Percentiles rank a stretch among this genome's conserved stretches.
These are phyloP conservation scores for Malthinus seriepunctatus DNA, from an alignment of 2,888 invertebrate species.

Conservation along the genomic window DNA sequence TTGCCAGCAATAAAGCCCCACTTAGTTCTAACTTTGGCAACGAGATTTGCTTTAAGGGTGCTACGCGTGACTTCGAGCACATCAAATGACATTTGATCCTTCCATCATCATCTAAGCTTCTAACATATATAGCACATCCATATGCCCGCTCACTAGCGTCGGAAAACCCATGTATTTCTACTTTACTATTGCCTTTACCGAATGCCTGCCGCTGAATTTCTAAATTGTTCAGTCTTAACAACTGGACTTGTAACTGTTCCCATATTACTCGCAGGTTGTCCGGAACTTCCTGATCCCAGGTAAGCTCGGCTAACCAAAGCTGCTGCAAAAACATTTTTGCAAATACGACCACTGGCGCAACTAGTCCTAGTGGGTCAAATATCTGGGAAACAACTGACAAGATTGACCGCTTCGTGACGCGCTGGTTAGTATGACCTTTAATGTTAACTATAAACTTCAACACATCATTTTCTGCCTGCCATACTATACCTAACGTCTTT, in stretches of 20 bases:
- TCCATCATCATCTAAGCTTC: constrained; percentile 14
- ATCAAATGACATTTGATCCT: constrained; percentile 20
- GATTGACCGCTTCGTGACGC: too few relatives aligned
- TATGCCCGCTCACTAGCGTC: constrained; percentile 32
- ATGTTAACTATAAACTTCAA: not conserved
- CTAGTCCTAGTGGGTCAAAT: not conserved
- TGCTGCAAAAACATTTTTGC: not conserved
- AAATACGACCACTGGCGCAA: not conserved
- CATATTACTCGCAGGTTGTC: not conserved
- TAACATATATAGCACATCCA: constrained; percentile 35
- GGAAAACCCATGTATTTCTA: constrained; percentile 33
- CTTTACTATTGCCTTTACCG: not conserved
- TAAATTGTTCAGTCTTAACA: constrained; percentile 6
- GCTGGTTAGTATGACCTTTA: too few relatives aligned
- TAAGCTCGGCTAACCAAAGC: not conserved
- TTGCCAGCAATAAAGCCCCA: constrained; percentile 28
- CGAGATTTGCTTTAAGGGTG: constrained; percentile 35
- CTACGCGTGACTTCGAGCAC: constrained; percentile 37
- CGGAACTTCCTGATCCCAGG: not conserved
- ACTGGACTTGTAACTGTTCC: not conserved
- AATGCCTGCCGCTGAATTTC: constrained; percentile 18
- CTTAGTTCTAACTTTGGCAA: constrained; percentile 34
- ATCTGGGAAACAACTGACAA: too few relatives aligned
- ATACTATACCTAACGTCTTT: constrained; percentile 19
- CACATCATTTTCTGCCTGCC: constrained; percentile 12